Conservation (phyloP, 1,140 invertebrate genomes). For the Laupala kohalensis region DNA sequence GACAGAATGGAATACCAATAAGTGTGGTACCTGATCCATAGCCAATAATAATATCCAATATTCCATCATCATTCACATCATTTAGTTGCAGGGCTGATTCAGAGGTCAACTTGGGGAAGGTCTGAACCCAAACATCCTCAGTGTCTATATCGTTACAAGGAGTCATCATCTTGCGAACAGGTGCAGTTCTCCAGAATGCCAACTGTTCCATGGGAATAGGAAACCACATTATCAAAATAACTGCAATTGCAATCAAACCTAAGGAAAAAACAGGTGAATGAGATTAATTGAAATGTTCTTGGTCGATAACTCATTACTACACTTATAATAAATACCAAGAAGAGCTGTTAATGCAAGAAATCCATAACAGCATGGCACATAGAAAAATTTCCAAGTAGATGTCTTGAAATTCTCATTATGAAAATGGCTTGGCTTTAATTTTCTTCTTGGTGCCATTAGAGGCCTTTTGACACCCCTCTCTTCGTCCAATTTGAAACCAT, state of each 20-base stretch:
- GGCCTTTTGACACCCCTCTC: conserved; percentile 57
- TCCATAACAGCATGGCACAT: conserved; percentile 46
- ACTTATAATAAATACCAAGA: conserved; percentile 25
- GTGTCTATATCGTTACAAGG: conserved; percentile 55
- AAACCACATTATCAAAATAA: conserved; percentile 51
- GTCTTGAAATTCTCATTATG: conserved; percentile 32
- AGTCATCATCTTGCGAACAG: conserved; percentile 25
- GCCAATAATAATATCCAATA: conserved; percentile 64
- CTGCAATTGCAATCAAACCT: conserved; percentile 45
- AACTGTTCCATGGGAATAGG: conserved; percentile 42
- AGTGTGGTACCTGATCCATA: conserved; percentile 55
- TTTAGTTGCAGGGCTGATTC: conserved; percentile 57
- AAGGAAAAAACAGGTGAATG: neutral
- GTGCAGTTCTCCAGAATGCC: conserved; percentile 34
- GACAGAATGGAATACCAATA: neutral
- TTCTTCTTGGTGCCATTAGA: conserved; percentile 55
- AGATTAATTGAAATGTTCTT: neutral
- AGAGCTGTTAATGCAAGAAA: conserved; percentile 40
- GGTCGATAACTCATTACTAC: neutral
- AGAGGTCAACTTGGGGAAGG: conserved; percentile 58
- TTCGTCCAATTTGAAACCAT: conserved; percentile 43
- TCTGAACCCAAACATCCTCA: conserved; percentile 54
- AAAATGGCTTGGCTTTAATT: conserved; percentile 31
- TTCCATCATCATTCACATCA: conserved; percentile 60
- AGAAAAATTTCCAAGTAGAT: conserved; percentile 37